Percentiles rank a stretch among this genome's conserved stretches.
Conservation (phyloP, 2,797 vertebrate genomes). For the Chaunax sp. region DNA sequence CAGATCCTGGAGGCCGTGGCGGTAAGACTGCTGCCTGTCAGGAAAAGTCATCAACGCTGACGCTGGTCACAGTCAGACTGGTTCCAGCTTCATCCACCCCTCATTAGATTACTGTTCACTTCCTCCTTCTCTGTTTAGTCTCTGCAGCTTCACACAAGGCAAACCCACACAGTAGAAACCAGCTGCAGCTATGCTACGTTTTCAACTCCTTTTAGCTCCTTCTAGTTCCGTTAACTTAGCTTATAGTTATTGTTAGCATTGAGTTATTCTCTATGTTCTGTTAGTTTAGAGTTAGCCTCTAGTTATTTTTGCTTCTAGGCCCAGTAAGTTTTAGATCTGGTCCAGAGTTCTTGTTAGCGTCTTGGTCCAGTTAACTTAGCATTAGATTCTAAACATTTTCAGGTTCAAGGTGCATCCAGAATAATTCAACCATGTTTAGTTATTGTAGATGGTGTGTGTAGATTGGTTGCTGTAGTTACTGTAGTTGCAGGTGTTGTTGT, state of each 20-base stretch:
- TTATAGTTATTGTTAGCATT: not conserved
- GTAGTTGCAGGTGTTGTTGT: not conserved
- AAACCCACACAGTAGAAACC: conserved; percentile 3
- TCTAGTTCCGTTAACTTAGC: not conserved
- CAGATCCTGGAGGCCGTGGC: conserved; percentile 92
- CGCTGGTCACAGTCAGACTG: not conserved
- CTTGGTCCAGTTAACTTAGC: no score
- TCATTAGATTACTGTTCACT: conserved; percentile 29
- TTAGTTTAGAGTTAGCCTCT: not conserved
- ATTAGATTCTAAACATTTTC: no score
- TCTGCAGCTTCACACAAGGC: conserved; percentile 8
- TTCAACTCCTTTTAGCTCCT: not conserved
- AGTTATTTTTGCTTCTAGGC: no score
- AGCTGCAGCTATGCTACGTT: not conserved
- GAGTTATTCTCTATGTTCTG: no score
- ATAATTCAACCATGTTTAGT: no score
- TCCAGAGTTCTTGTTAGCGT: not conserved
- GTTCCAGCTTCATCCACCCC: conserved; percentile 5
- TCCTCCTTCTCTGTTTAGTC: conserved; percentile 11
- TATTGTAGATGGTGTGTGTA: no score
- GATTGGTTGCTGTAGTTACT: not conserved
- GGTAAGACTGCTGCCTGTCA: conserved; percentile 71
- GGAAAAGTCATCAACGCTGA: not conserved
- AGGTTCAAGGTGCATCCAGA: no score
- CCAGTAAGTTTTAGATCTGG: no score